Conservation (phyloP, 2,797 vertebrate species). For the Molossus alvarezi region DNA sequence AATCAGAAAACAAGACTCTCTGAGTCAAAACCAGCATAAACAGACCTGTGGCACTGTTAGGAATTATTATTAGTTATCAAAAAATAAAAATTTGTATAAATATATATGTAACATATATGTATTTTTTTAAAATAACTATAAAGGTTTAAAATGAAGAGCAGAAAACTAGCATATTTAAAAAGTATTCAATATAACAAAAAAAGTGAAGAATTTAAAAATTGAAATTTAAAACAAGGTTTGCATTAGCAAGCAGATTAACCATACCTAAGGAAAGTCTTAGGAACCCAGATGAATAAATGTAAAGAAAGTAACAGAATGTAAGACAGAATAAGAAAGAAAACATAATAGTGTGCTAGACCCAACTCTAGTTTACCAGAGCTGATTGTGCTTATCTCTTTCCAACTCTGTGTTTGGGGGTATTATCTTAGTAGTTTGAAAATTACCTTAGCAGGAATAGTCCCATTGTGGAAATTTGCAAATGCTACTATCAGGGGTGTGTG, state of each 20-base stretch:
- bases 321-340: not conserved
- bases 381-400: not conserved
- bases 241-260: not conserved
- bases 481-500: not conserved
- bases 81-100: not conserved
- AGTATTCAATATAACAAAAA: not conserved
- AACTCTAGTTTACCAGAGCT: not conserved
- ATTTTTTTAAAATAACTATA: not conserved
- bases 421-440: not conserved
- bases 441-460: not conserved
- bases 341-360: not conserved
- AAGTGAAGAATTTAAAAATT: not conserved
- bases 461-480: not conserved
- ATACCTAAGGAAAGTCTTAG: not conserved
- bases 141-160: not conserved
- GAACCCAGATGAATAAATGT: not conserved
- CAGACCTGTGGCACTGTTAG: not conserved
- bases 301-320: not conserved
- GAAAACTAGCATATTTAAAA: not conserved
- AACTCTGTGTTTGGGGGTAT: not conserved
- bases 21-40: not conserved
- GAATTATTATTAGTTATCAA: not conserved
- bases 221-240: not conserved
- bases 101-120: not conserved
- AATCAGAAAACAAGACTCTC: not conserved